A percentile compares a stretch with the other conserved stretches of the same genome.
Conservation (phyloP, 2,888 invertebrate species). For the Lamellibrachia columna region DNA sequence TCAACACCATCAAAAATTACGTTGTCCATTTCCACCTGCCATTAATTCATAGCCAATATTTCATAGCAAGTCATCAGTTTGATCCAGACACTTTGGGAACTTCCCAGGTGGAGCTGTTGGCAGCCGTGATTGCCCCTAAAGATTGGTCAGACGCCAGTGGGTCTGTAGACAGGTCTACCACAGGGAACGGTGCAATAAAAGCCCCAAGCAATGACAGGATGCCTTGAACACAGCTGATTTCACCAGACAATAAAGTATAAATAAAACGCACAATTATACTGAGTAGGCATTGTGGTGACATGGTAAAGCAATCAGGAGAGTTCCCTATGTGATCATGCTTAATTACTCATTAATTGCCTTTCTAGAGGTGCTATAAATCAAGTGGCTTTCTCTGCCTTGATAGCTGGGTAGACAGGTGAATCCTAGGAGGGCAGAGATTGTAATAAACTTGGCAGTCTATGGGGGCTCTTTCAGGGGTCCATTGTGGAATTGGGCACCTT, state of each 20-base stretch:
- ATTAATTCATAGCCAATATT: neutral
- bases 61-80: neutral
- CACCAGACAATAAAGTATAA: neutral
- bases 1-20: neutral
- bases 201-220: neutral
- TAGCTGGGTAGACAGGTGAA: neutral
- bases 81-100: neutral
- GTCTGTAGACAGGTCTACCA: neutral
- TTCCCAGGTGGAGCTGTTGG: neutral
- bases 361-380: neutral
- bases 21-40: neutral
- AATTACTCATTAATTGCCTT: conserved; percentile 6
- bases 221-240: neutral
- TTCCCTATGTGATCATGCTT: neutral
- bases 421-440: neutral
- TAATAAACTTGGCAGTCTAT: neutral
- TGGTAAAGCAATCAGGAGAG: conserved; percentile 5
- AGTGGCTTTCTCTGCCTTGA: neutral
- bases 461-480: neutral
- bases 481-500: neutral
- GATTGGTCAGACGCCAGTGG: neutral
- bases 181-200: neutral
- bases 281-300: neutral
- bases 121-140: neutral
- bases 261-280: neutral